A percentile compares a stretch with the other conserved stretches of the same genome.
Evolutionary conservation across 2,113 vertebrate genomes (phyloP).

Genomic region (Otocyon megalotis): DNA sequence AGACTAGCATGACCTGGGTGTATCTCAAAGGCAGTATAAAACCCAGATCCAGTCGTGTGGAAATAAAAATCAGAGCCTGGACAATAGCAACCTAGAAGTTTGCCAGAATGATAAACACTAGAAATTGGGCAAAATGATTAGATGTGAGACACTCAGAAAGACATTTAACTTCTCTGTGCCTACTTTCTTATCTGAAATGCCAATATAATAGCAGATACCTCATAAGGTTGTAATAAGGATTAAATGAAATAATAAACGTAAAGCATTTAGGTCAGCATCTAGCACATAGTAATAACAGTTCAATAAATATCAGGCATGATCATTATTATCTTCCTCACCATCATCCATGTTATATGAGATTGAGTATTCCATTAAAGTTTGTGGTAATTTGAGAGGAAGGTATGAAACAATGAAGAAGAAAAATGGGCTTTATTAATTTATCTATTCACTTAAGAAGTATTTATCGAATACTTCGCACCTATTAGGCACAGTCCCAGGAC

Average conservation of each 20-base stretch:
- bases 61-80: constrained; percentile 4
- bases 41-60: background rate
- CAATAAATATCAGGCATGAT: background rate
- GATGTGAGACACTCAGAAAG: background rate
- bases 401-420: background rate
- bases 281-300: background rate
- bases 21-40: constrained; percentile 38
- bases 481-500: background rate
- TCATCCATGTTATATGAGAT: background rate
- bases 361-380: background rate
- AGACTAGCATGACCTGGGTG: background rate
- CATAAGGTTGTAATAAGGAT: background rate
- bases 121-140: background rate
- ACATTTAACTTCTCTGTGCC: background rate
- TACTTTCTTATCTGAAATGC: background rate
- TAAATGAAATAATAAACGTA: background rate
- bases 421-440: background rate
- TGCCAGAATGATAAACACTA: background rate
- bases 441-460: background rate
- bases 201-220: background rate
- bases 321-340: background rate
- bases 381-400: background rate
- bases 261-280: background rate
- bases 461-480: background rate
- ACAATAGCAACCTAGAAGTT: background rate